Conservation (phyloP, 2,888 invertebrate genomes). For the Operophtera brumata region DNA sequence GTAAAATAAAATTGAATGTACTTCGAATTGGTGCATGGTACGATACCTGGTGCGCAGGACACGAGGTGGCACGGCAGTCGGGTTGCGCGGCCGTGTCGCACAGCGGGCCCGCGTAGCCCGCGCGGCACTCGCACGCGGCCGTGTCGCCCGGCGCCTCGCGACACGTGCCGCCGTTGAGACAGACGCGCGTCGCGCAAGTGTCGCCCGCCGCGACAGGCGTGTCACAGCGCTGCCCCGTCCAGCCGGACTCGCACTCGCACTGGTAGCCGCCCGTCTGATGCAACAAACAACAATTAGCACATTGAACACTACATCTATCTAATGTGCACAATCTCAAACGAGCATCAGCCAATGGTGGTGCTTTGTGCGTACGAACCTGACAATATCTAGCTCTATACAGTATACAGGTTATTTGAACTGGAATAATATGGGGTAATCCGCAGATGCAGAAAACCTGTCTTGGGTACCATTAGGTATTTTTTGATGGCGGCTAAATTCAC, state of each 20-base stretch:
- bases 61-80: conserved; percentile 81
- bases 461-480: too few species aligned
- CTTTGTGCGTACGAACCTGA: not conserved
- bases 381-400: not conserved
- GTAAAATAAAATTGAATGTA: too few species aligned
- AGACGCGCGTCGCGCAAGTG: conserved; percentile 80
- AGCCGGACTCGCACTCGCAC: conserved; percentile 87
- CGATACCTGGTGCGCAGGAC: conserved; percentile 49
- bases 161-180: conserved; percentile 83
- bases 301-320: not conserved
- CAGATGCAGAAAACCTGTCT: too few species aligned
- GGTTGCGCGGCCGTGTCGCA: conserved; percentile 84
- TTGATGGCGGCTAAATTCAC: too few species aligned
- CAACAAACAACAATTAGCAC: not conserved
- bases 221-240: conserved; percentile 75
- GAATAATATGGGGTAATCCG: too few species aligned
- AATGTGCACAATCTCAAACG: not conserved
- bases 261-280: conserved; percentile 72
- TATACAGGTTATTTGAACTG: too few species aligned
- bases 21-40: too few species aligned
- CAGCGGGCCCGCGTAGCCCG: conserved; percentile 83
- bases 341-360: not conserved
- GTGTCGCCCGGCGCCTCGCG: conserved; percentile 49
- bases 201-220: conserved; percentile 32
- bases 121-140: conserved; percentile 81